Conservation (phyloP, 2,113 vertebrate genomes). For the Edolisoma coerulescens region DNA sequence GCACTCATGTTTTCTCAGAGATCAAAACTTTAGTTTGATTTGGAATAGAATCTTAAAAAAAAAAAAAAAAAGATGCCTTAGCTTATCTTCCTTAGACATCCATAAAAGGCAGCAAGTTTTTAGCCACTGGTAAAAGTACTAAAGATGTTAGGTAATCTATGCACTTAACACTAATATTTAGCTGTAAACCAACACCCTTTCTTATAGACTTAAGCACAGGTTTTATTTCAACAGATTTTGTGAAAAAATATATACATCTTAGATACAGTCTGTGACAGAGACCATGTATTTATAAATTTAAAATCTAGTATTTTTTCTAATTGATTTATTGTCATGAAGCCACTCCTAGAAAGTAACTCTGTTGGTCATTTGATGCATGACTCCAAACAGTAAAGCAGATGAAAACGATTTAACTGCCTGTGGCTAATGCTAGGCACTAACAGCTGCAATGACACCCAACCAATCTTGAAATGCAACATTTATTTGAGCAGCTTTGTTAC, state of each 20-base stretch:
- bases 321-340: background rate
- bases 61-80: background rate
- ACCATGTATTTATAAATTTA: background rate
- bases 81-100: background rate
- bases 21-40: background rate
- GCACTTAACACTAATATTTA: background rate
- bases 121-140: background rate
- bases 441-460: background rate
- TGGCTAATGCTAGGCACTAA: background rate
- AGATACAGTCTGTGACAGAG: background rate
- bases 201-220: background rate
- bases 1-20: background rate
- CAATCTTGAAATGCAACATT: background rate
- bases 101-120: background rate
- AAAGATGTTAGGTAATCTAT: background rate
- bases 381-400: background rate
- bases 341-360: background rate
- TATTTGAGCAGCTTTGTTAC: constrained; percentile 66
- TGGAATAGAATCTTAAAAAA: background rate
- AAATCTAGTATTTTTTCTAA: background rate
- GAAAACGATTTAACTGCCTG: background rate
- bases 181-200: background rate
- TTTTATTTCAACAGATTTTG: background rate
- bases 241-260: background rate
- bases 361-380: background rate